phyloP scores from a whole-genome alignment of 2,113 vertebrate genomes.

The Fukomys damarensis region DNA sequence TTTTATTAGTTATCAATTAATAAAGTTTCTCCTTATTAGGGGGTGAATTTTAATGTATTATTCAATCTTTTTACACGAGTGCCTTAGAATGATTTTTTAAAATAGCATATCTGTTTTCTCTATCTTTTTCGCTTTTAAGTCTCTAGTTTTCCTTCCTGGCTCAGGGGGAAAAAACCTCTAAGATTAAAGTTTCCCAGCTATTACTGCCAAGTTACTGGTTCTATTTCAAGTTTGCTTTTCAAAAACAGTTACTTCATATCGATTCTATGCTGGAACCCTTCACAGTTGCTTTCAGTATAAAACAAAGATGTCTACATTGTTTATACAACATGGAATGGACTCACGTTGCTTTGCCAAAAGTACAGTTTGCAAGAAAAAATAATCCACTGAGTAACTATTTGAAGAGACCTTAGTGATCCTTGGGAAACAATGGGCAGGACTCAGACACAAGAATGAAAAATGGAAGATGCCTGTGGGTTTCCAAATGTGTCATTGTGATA shows the following conservation, averaged over 20 bases:
- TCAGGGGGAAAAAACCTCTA: neutral
- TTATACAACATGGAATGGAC: constrained; percentile 35
- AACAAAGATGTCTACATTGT: constrained; percentile 53
- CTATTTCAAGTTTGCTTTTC: constrained; percentile 61
- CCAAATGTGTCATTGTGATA: neutral
- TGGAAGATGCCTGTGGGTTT: neutral
- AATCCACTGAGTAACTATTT: neutral
- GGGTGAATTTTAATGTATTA: constrained; percentile 33
- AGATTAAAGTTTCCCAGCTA: constrained; percentile 57
- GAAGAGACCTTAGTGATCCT: neutral
- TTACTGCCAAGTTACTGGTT: constrained; percentile 44
- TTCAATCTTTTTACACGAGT: constrained; percentile 38
- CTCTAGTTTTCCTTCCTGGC: constrained; percentile 43
- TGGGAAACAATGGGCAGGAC: neutral
- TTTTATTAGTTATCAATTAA: constrained; percentile 41
- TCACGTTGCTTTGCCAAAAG: constrained; percentile 47
- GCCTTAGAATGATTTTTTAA: neutral
- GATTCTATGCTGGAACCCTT: constrained; percentile 59
- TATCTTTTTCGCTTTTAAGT: constrained; percentile 28
- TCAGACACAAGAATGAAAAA: neutral
- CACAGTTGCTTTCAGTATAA: constrained; percentile 54
- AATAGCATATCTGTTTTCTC: neutral
- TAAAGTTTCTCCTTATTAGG: constrained; percentile 4
- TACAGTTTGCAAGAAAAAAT: constrained; percentile 22
- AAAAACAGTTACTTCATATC: constrained; percentile 71